Evolutionary conservation across 1,140 invertebrate genomes (phyloP).

Genomic region (Pseudachorutes palmiensis): DNA sequence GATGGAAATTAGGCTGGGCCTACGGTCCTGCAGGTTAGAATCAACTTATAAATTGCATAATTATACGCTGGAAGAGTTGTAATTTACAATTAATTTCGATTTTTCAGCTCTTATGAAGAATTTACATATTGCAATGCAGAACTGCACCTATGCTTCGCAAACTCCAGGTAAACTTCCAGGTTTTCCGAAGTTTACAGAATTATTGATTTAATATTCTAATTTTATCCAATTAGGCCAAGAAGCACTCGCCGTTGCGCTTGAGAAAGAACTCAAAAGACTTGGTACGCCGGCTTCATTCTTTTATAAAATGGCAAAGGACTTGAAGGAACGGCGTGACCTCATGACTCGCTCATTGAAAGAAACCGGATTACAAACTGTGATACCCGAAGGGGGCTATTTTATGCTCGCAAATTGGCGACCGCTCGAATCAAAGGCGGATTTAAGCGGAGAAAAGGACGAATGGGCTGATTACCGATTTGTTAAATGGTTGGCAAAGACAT

Average conservation of each 20-base stretch:
- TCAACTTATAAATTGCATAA: no score
- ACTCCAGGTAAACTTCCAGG: slow-evolving; percentile 70
- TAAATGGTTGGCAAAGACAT: slow-evolving; percentile 89
- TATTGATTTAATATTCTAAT: no score
- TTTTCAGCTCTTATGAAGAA: slow-evolving; percentile 72
- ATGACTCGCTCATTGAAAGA: slow-evolving; percentile 20
- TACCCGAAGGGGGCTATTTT: slow-evolving; percentile 82
- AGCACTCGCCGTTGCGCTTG: slow-evolving; percentile 27
- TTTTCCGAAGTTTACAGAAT: no score
- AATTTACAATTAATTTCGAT: no score
- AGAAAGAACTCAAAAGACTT: slow-evolving; percentile 30
- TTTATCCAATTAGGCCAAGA: slow-evolving; percentile 58
- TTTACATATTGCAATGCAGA: slow-evolving; percentile 83
- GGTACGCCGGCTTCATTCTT: slow-evolving; percentile 35
- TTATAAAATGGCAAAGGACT: slow-evolving; percentile 29
- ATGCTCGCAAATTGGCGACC: slow-evolving; percentile 88
- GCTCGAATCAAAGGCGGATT: slow-evolving; percentile 43
- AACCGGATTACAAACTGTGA: slow-evolving; percentile 27
- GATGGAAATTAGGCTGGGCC: slow-evolving; percentile 96
- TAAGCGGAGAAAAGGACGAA: slow-evolving; percentile 53
- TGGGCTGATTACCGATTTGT: slow-evolving; percentile 85
- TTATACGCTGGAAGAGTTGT: no score
- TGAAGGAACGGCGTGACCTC: slow-evolving; percentile 31
- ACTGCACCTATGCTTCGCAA: slow-evolving; percentile 79
- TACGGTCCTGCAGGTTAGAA: slow-evolving; percentile 76